Evolutionary conservation across 1,140 invertebrate species (phyloP).

Genomic region (Phortica variegata): DNA sequence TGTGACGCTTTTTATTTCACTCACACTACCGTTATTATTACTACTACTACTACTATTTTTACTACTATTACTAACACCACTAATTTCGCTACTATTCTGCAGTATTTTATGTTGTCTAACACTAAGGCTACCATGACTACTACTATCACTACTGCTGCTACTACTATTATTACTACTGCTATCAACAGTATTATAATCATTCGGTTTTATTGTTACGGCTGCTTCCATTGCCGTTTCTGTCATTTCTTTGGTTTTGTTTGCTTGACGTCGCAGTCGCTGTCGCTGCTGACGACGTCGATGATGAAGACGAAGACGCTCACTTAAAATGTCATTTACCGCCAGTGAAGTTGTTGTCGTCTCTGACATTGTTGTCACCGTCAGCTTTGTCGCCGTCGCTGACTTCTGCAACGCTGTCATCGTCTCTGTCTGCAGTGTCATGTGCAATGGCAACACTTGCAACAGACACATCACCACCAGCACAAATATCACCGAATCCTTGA

Average conservation of each 20-base stretch:
- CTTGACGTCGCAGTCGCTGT: too few relatives aligned
- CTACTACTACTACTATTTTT: not conserved
- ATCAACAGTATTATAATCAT: constrained; percentile 1
- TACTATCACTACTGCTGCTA: constrained; percentile 2
- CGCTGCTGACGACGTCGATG: too few relatives aligned
- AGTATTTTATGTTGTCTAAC: too few relatives aligned
- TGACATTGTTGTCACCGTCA: too few relatives aligned
- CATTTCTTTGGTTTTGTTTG: constrained; percentile 6
- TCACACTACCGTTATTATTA: constrained; percentile 1
- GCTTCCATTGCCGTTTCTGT: not conserved
- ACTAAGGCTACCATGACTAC: not conserved
- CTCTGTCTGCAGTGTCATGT: not conserved
- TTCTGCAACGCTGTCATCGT: too few relatives aligned
- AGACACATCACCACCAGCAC: constrained; percentile 17
- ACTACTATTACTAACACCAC: constrained; percentile 5
- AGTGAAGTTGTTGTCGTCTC: too few relatives aligned
- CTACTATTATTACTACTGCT: constrained; percentile 7
- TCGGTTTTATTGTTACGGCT: not conserved
- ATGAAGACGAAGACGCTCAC: too few relatives aligned
- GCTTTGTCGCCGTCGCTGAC: too few relatives aligned
- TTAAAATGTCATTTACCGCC: not conserved
- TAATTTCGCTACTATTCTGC: constrained; percentile 12
- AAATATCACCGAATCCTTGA: constrained; percentile 26
- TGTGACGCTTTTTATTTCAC: constrained; percentile 1
- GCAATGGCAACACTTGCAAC: not conserved